A percentile compares a stretch with the other conserved stretches of the same genome.
phyloP scores from a whole-genome alignment of 2,888 invertebrate species.

The Pharmacophagus antenor region DNA sequence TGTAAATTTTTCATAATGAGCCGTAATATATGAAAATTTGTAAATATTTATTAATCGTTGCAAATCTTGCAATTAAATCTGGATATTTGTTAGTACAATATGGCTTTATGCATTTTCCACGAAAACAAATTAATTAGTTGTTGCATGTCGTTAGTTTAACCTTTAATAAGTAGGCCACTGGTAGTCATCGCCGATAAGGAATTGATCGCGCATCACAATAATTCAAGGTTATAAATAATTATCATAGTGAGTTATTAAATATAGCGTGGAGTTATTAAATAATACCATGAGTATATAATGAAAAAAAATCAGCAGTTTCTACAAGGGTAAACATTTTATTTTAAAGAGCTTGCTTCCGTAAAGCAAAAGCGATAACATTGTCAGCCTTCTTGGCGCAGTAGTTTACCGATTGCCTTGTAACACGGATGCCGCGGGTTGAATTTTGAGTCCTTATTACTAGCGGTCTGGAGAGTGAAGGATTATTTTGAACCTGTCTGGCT shows the following conservation, averaged over 20 bases:
- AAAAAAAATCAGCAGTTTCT: not conserved
- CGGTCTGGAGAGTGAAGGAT: no score
- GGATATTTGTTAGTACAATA: not conserved
- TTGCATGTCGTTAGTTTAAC: slow-evolving; percentile 5
- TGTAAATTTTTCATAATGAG: no score
- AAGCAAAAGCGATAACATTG: no score
- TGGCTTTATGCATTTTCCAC: not conserved
- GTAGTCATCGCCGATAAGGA: slow-evolving; percentile 6
- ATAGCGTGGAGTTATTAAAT: no score
- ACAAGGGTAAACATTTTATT: not conserved
- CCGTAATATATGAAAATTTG: not conserved
- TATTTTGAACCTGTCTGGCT: no score
- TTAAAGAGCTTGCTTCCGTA: no score
- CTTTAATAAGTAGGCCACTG: slow-evolving; percentile 14
- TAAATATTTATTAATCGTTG: not conserved
- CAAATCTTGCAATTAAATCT: not conserved
- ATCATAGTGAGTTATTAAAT: not conserved
- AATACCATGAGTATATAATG: not conserved
- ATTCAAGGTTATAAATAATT: slow-evolving; percentile 15
- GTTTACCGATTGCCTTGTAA: no score
- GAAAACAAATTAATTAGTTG: slow-evolving; percentile 3
- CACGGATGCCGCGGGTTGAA: no score
- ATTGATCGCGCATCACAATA: slow-evolving; percentile 4
- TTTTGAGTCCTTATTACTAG: no score
- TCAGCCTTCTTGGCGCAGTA: no score